Evolutionary conservation across 64 coral and sea anemone genomes (phyloP).

Genomic region (Porites lutea): DNA sequence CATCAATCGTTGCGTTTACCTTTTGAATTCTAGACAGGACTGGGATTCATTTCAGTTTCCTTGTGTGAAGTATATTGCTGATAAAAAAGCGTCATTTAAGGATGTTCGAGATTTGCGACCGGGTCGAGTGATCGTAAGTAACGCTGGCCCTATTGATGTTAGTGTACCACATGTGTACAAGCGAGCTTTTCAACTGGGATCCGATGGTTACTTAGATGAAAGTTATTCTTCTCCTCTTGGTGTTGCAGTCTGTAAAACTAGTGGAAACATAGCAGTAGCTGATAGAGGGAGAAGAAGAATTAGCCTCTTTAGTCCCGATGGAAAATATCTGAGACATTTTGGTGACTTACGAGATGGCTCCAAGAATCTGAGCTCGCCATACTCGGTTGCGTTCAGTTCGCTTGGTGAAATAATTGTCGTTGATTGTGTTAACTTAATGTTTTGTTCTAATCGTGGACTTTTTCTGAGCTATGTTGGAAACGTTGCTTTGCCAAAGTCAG

Average conservation of each 20-base stretch:
- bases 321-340: conserved; percentile 21
- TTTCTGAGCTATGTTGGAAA: conserved; percentile 2
- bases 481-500: neutral
- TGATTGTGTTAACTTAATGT: neutral
- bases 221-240: neutral
- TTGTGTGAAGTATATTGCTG: neutral
- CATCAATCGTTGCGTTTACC: neutral
- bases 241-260: neutral
- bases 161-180: neutral
- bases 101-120: neutral
- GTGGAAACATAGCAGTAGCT: conserved; percentile 15
- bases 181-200: neutral
- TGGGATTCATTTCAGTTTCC: neutral
- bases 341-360: neutral
- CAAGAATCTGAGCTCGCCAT: neutral
- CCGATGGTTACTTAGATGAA: neutral
- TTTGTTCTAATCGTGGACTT: neutral
- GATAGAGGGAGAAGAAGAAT: neutral
- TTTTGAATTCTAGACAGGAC: neutral
- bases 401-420: conserved; percentile 4
- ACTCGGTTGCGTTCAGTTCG: neutral
- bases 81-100: neutral
- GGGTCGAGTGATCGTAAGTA: neutral
- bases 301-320: neutral
- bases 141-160: conserved; percentile 11